Base-by-base conservation (phyloP, 1,140 invertebrate species). In the Psilanteris sp. region DNA sequence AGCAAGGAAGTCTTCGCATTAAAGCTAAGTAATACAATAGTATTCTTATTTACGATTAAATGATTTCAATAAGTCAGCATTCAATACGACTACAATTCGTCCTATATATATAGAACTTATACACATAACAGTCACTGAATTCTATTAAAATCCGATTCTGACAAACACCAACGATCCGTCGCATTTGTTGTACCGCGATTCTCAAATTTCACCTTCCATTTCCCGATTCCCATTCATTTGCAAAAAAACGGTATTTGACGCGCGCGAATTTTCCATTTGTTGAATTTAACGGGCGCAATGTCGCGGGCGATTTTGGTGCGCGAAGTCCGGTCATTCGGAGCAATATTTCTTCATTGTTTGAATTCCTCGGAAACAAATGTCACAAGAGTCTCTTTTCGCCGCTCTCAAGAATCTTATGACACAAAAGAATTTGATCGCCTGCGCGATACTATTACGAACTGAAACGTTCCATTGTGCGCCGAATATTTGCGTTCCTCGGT, bases 371-470 rank as follows among this genome's bases (percentile, higher is more conserved):
- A 29, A 36, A 54, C 27, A 29, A 54, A 44, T 39, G 37, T 54
- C 13, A 18, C 37, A 10, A 34, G 22, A 54, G 29, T 41, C 16
- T 39, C 24, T 43, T 48, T 64, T 52, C 11, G 44, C 10, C 18
- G 22, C 44, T 36, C 16, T 34, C n/a, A 32, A 66, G 48, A 46
- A 46, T 39, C 50, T 67, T 55, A 57, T 46, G 62, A 55, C 50
- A 67, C 50, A 67, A 67, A 57, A 68, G 52, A 50, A 68, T 68
- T 48, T 57, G 41, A 57, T 68, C 13, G 43, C 43, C n/a, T 14
- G 8, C 6, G 15, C 15, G 50, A 50, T 41, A 57, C 52, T 68
- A 29, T 68, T 68, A 46, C 62, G 2, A 41, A 29, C 29, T 10
- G 3, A 44, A 50, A 34, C 24, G 50, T 67, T 55, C 50, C 24